Base-by-base conservation (phyloP, 2,888 invertebrate species). In the Cheilosia grossa region DNA sequence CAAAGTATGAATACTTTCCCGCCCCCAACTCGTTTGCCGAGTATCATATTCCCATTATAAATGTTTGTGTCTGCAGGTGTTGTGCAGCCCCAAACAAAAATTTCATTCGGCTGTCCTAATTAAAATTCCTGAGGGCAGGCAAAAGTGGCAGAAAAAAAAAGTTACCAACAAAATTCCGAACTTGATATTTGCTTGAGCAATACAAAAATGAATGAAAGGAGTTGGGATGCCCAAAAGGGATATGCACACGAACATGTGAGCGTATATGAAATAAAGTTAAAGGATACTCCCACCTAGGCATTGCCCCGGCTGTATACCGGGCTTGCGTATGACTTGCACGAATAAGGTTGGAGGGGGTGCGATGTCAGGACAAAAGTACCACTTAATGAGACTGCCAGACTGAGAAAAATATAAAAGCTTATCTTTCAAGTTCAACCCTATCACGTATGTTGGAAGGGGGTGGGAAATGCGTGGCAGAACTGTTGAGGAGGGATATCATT, bases 11-110 rank as follows among this genome's bases (percentile, higher is more conserved):
- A 73, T 80, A 80, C 30, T 13, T 13, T 37, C 74, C 54, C 63
- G 0, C 40, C 30, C 47, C 30, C 51, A 17, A 44, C 27, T 30
- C 17, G 51, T 53, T 21, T 44, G 33, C 24, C 24, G 24, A 73
- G 79, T 72, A 85, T 85, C 85, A 85, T 72, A 75, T 77, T 85
- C 67, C 81, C 85, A 85, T 85, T 85, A 85, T 72, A 85, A 59
- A 54, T 81, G 75, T 37, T 59, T 56, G 69, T 85, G 70, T 85
- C 85, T 85, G 85, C 85, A 85, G 85, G 85, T 85, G 81, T 72
- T 72, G 66, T 77, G 75, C 75, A 67, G 75, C 85, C 51, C 17
- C 70, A 44, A 83, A 74, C 81, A 75, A 85, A 70, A 85, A 85
- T 85, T 72, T 70, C 75, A 81, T 77, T 56, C 75, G 66, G 66